Percentiles rank a stretch among this genome's conserved stretches.
phyloP scores from a whole-genome alignment of 2,888 invertebrate genomes.

The Harmothoe impar region DNA sequence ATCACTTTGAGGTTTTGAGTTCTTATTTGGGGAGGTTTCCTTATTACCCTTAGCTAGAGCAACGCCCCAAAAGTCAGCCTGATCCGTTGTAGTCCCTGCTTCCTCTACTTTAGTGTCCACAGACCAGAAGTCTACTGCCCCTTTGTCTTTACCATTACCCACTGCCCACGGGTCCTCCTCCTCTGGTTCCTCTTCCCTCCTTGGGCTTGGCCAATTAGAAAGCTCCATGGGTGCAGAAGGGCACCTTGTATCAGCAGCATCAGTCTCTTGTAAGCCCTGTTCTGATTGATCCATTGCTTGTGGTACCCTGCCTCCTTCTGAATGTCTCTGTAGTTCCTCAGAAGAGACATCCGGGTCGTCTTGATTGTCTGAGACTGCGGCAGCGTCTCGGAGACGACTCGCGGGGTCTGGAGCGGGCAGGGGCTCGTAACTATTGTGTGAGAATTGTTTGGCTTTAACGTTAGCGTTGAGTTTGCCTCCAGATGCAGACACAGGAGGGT shows the following conservation, averaged over 20 bases:
- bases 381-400: not conserved
- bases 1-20: no score
- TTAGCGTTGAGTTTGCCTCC: not conserved
- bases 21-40: no score
- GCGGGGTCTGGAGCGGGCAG: not conserved
- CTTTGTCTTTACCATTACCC: not conserved
- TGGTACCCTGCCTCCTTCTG: not conserved
- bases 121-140: not conserved
- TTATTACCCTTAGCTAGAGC: no score
- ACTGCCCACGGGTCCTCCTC: slow-evolving; percentile 14
- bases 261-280: not conserved
- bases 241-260: not conserved
- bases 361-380: not conserved
- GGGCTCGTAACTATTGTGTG: not conserved
- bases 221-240: not conserved
- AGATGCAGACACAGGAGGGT: not conserved
- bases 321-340: not conserved
- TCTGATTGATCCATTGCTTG: not conserved
- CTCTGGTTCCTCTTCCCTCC: not conserved
- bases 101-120: not conserved
- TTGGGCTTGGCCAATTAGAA: slow-evolving; percentile 38
- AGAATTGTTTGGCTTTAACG: not conserved
- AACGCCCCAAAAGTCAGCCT: no score
- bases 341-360: not conserved
- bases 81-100: not conserved